These are phyloP conservation scores for Timandra comae DNA, from an alignment of 2,888 invertebrate species.

Conservation along the genomic window DNA sequence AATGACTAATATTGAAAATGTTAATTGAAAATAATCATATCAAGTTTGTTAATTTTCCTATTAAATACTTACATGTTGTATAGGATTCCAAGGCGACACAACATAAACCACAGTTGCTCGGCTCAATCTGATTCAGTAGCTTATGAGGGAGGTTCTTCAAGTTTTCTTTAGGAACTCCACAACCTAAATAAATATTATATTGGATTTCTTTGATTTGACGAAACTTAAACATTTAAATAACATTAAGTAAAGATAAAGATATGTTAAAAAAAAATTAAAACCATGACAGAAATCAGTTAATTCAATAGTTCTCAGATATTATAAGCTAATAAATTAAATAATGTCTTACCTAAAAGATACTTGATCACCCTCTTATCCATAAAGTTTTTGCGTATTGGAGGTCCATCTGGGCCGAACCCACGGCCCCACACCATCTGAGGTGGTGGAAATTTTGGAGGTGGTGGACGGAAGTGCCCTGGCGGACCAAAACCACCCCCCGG, in stretches of 20 bases:
- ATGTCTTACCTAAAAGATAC: slow-evolving; percentile 44
- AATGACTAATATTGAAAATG: too few relatives aligned
- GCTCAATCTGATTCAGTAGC: slow-evolving; percentile 37
- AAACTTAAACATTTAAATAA: too few relatives aligned
- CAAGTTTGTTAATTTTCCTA: slow-evolving; percentile 1
- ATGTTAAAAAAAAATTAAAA: neutral
- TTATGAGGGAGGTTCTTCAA: slow-evolving; percentile 43
- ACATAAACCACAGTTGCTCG: slow-evolving; percentile 53
- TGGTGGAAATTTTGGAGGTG: slow-evolving; percentile 13
- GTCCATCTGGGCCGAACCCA: slow-evolving; percentile 38
- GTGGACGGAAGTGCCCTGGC: slow-evolving; percentile 6
- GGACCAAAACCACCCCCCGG: slow-evolving; percentile 28
- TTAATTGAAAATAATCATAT: neutral
- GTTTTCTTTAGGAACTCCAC: slow-evolving; percentile 40
- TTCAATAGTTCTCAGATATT: neutral
- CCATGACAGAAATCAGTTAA: too few relatives aligned
- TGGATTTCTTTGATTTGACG: too few relatives aligned
- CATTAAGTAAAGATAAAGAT: neutral
- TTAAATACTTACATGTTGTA: slow-evolving; percentile 37
- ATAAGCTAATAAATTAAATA: slow-evolving; percentile 1
- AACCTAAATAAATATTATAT: slow-evolving; percentile 32
- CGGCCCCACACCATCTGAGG: slow-evolving; percentile 22
- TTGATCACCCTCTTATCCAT: slow-evolving; percentile 18
- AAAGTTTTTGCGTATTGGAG: slow-evolving; percentile 16
- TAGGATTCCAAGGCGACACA: slow-evolving; percentile 34